Evolutionary conservation across 2,888 invertebrate genomes (phyloP).

Genomic region (Machimus atricapillus): DNA sequence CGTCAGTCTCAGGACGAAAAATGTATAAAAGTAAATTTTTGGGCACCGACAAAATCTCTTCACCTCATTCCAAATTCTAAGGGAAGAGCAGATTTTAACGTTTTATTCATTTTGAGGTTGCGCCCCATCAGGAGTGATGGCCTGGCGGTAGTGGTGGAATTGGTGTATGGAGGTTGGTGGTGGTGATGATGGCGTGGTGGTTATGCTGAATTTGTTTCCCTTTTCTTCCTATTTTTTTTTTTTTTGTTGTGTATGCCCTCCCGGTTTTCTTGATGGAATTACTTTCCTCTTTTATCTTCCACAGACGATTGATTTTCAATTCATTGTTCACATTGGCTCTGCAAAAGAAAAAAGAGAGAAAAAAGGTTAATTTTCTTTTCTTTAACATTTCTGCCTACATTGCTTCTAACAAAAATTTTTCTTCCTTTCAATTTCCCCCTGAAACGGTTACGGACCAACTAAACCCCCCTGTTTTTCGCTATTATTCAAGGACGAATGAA

Average conservation of each 20-base stretch:
- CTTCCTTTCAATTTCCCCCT: background rate
- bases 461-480: background rate
- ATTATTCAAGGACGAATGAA: background rate
- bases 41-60: background rate
- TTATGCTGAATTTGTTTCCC: conserved; percentile 25
- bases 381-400: background rate
- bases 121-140: conserved; percentile 4
- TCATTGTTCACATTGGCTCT: conserved; percentile 22
- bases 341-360: conserved; percentile 6
- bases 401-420: background rate
- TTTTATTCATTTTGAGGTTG: conserved; percentile 25
- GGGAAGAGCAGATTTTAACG: conserved; percentile 24
- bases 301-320: conserved; percentile 31
- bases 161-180: background rate
- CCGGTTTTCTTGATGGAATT: background rate
- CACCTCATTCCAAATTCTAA: conserved; percentile 37
- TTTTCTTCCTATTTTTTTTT: background rate
- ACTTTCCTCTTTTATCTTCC: conserved; percentile 12
- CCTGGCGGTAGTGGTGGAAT: background rate
- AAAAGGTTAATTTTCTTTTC: conserved; percentile 28
- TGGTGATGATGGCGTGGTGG: background rate
- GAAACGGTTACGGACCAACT: background rate
- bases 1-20: background rate
- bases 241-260: background rate
- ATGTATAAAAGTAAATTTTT: background rate